A percentile compares a stretch with the other conserved stretches of the same genome.
These are phyloP conservation scores for Chymomyza amoena DNA, from an alignment of 2,888 invertebrate genomes.

Conservation along the genomic window DNA sequence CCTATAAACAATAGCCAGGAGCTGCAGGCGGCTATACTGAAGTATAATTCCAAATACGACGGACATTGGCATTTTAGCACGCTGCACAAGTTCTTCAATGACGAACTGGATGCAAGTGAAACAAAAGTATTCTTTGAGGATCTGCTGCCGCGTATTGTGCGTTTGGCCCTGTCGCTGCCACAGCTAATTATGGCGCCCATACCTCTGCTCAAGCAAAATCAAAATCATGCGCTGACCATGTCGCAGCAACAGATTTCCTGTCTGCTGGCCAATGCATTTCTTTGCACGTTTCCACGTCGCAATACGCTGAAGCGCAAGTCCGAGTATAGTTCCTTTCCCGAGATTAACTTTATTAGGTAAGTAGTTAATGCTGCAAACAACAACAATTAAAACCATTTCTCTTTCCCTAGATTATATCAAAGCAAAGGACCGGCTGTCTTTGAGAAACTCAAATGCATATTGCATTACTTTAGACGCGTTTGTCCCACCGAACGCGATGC, in stretches of 20 bases:
- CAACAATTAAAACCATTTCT: no score
- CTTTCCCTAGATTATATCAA: constrained; percentile 76
- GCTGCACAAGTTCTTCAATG: constrained; percentile 85
- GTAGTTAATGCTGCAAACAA: background rate
- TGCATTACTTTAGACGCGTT: constrained; percentile 93
- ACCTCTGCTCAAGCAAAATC: constrained; percentile 87
- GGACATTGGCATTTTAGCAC: constrained; percentile 84
- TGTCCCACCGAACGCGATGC: constrained; percentile 77
- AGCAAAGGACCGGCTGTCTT: constrained; percentile 80
- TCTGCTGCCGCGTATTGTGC: constrained; percentile 87
- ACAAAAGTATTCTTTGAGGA: constrained; percentile 84
- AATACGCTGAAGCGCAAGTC: constrained; percentile 84
- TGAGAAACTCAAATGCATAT: constrained; percentile 93
- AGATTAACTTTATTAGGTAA: constrained; percentile 92
- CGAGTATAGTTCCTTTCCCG: constrained; percentile 87
- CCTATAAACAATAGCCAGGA: constrained; percentile 84
- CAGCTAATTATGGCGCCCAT: constrained; percentile 87
- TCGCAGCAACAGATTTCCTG: constrained; percentile 91
- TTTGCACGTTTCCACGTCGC: constrained; percentile 94
- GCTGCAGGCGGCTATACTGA: constrained; percentile 85
- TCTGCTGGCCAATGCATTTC: constrained; percentile 95
- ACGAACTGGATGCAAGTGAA: constrained; percentile 86
- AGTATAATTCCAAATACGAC: constrained; percentile 85
- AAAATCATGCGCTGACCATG: constrained; percentile 80
- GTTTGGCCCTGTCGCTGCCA: constrained; percentile 88